Conservation (phyloP, 2,797 vertebrate genomes). For the Pristis pectinata region DNA sequence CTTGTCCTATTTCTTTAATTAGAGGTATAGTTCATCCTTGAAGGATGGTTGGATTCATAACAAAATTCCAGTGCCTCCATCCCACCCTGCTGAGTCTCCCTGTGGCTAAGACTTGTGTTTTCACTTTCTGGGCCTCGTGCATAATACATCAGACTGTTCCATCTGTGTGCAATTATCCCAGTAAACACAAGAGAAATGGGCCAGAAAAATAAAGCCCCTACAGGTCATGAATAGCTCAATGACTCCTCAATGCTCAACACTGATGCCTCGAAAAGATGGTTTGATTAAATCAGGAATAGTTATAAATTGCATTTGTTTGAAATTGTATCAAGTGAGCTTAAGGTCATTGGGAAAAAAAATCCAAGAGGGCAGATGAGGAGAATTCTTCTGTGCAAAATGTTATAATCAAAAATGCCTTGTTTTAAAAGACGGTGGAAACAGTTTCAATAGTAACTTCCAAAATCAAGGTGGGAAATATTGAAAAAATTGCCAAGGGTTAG, state of each 20-base stretch:
- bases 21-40: slow-evolving; percentile 14
- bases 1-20: neutral
- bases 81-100: slow-evolving; percentile 11
- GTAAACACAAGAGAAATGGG: slow-evolving; percentile 34
- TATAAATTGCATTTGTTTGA: neutral
- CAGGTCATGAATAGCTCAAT: neutral
- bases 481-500: neutral
- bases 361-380: neutral
- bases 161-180: slow-evolving; percentile 31
- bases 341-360: neutral
- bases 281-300: neutral
- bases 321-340: neutral
- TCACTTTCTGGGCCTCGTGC: slow-evolving; percentile 18
- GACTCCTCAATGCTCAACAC: neutral
- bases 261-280: neutral
- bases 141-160: slow-evolving; percentile 23
- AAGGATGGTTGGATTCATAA: slow-evolving; percentile 18
- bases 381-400: neutral
- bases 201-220: neutral
- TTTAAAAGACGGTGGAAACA: neutral
- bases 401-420: neutral
- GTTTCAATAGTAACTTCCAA: neutral
- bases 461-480: neutral
- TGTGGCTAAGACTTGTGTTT: slow-evolving; percentile 22
- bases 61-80: neutral